phyloP scores from a whole-genome alignment of 2,113 vertebrate species.

The Egretta garzetta region DNA sequence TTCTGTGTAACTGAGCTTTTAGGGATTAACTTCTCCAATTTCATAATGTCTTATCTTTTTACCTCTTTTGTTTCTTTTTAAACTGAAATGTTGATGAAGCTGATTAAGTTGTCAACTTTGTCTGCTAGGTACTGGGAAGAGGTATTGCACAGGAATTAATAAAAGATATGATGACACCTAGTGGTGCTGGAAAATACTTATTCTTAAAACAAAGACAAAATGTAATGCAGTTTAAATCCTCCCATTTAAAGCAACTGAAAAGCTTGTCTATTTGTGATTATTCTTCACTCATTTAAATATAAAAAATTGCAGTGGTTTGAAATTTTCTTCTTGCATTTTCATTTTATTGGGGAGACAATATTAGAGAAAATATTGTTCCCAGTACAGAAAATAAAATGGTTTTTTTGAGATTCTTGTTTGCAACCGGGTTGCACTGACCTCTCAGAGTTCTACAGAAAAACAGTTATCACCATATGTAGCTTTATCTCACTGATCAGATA shows the following conservation, averaged over 20 bases:
- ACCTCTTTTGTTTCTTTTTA: background rate
- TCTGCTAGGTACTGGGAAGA: background rate
- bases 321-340: background rate
- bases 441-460: background rate
- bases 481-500: background rate
- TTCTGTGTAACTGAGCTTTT: background rate
- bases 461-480: background rate
- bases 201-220: background rate
- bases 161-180: slow-evolving; percentile 76
- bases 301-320: background rate
- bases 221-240: background rate
- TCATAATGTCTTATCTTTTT: background rate
- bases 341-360: background rate
- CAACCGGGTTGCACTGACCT: background rate
- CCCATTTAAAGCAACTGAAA: background rate
- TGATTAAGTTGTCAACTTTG: slow-evolving; percentile 34
- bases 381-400: background rate
- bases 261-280: background rate
- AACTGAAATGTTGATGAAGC: background rate
- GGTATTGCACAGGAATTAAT: background rate
- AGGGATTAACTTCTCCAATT: background rate
- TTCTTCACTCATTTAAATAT: background rate
- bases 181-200: slow-evolving; percentile 55
- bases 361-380: background rate
- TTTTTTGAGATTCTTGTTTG: background rate